Conservation (phyloP, 2,888 invertebrate genomes). For the Alloscopus bannaensis region DNA sequence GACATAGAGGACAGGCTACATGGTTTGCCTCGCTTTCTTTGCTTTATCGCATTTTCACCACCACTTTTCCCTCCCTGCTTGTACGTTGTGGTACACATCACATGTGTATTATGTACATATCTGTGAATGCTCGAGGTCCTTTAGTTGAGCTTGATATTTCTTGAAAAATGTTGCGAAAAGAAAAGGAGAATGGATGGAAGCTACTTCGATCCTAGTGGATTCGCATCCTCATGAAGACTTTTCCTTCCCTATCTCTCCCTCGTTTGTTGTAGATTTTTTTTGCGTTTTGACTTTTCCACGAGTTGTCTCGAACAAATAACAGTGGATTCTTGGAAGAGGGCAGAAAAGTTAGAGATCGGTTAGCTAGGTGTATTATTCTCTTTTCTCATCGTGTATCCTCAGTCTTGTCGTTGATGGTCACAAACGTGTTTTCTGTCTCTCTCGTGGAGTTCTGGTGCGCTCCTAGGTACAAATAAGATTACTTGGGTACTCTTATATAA, state of each 20-base stretch:
- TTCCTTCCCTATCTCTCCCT: neutral
- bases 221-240: neutral
- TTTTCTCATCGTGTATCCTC: too few species aligned
- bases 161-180: conserved; percentile 19
- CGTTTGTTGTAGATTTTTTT: too few species aligned
- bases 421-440: too few species aligned
- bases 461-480: too few species aligned
- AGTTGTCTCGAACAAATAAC: too few species aligned
- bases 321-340: too few species aligned
- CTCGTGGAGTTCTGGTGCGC: too few species aligned
- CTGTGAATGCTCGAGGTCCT: neutral
- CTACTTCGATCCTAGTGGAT: neutral
- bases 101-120: neutral
- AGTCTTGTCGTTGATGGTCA: too few species aligned
- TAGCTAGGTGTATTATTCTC: too few species aligned
- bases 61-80: neutral
- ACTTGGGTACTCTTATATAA: too few species aligned
- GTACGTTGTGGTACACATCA: neutral
- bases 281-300: neutral
- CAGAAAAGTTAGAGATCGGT: too few species aligned
- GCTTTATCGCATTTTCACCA: neutral
- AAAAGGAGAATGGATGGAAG: conserved; percentile 32
- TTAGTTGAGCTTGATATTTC: too few species aligned
- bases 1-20: conserved; percentile 48
- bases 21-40: conserved; percentile 12